Percentiles rank a stretch among this genome's conserved stretches.
Evolutionary conservation across 1,140 invertebrate species (phyloP).

Genomic region (Calosoma granatense): DNA sequence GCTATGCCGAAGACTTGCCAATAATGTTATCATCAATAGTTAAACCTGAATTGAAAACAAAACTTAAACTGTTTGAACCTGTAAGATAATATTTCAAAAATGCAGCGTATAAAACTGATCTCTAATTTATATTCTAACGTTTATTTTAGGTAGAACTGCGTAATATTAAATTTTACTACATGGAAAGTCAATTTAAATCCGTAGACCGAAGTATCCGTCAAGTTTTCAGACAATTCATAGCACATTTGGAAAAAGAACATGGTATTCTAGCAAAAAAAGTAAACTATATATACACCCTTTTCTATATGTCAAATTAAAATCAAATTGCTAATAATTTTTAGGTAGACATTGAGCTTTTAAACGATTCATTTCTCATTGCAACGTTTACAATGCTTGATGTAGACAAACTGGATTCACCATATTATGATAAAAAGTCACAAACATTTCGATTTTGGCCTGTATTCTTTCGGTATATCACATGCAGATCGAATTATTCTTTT

Average conservation of each 20-base stretch:
- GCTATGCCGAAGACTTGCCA: constrained; percentile 70
- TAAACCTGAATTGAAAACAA: constrained; percentile 17
- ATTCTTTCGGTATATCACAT: constrained; percentile 33
- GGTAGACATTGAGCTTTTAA: constrained; percentile 59
- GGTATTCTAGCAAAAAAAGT: background rate
- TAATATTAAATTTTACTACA: background rate
- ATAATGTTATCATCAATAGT: constrained; percentile 44
- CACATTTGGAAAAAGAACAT: background rate
- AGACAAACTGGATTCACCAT: constrained; percentile 47
- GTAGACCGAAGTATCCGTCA: background rate
- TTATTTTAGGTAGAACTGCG: background rate
- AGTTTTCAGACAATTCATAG: background rate
- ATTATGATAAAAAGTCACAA: constrained; percentile 43
- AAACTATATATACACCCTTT: background rate
- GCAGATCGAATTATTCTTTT: constrained; percentile 46
- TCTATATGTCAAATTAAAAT: background rate
- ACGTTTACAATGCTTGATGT: constrained; percentile 33
- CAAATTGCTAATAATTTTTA: constrained; percentile 21
- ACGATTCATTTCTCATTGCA: constrained; percentile 24
- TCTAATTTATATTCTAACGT: too few relatives aligned
- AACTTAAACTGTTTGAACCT: constrained; percentile 27
- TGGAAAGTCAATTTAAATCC: background rate
- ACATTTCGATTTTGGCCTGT: constrained; percentile 16
- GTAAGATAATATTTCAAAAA: constrained; percentile 21
- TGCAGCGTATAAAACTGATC: too few relatives aligned